Base-by-base conservation (phyloP, 2,888 invertebrate species). In the Cephus sareptanus region DNA sequence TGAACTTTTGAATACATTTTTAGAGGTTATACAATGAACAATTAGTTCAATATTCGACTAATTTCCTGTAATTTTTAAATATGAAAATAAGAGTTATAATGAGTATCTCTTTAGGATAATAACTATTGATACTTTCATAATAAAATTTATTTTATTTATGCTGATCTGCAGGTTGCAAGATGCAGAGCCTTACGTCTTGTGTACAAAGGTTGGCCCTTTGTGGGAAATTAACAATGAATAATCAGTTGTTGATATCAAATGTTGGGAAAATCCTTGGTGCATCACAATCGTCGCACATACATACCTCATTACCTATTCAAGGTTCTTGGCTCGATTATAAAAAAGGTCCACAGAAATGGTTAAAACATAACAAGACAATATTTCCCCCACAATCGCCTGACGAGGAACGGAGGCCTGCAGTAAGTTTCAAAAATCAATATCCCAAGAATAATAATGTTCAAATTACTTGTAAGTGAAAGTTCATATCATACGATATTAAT, bases 351-450 rank as follows among this genome's bases (percentile, higher is more conserved):
- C 23, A 56, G 23, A 56, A 56, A 56, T 56, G 56, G 56, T 56
- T 95, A 79, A 84, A 89, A 30, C 92, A 95, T 83, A 98, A 98
- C 91, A 94, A 96, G 77, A 94, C 94, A 86, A 93, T 98, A 11
- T 97, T 94, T 92, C 96, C 97, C 33, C 97, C 98, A 35, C 96
- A 96, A 92, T 87, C 92, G 81, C 93, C 94, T 23, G 94, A 93
- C 2, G 97, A 98, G 90, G 94, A 95, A 88, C 94, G 94, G 69
- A 93, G 98, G 89, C 97, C 96, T 75, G 98, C 98, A 31, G 98
- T 98, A 93, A 94, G 95, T 93, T 79, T 75, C 31, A 75, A 56
- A 56, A 23, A 23, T 56, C 2, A 70, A 40, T 74, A 23, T 34
- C 12, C 33, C 34, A 34, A 79, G 73, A 74, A 69, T 71, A 70